Conservation (phyloP, 1,140 invertebrate genomes). For the Atopsyche davidsoni region DNA sequence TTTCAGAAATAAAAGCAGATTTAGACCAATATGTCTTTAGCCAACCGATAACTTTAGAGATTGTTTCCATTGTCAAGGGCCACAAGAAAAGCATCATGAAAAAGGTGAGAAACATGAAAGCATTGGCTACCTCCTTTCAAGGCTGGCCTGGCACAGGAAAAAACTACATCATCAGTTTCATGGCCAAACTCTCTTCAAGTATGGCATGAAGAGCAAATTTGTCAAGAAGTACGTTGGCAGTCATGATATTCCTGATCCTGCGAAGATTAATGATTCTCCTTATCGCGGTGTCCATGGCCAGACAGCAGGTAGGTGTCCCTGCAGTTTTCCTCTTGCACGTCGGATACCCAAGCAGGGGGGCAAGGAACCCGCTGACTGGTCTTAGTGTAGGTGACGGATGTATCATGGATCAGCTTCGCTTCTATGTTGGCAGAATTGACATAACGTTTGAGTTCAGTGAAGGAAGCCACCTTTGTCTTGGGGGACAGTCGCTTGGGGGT, state of each 20-base stretch:
- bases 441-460: too few relatives aligned
- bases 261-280: conserved; percentile 30
- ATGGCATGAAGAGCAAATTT: conserved; percentile 70
- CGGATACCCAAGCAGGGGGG: not conserved
- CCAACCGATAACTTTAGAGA: conserved; percentile 17
- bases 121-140: conserved; percentile 70
- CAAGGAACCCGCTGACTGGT: not conserved
- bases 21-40: conserved; percentile 12
- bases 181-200: conserved; percentile 69
- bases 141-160: conserved; percentile 81
- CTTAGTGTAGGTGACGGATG: not conserved
- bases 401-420: not conserved
- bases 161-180: conserved; percentile 77
- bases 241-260: conserved; percentile 62
- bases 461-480: too few relatives aligned
- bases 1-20: conserved; percentile 6
- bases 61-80: conserved; percentile 9
- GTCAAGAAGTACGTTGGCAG: conserved; percentile 78
- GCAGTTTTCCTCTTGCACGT: not conserved
- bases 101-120: conserved; percentile 43
- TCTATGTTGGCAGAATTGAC: too few relatives aligned
- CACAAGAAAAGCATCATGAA: conserved; percentile 3
- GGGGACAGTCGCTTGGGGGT: too few relatives aligned
- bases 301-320: conserved; percentile 16
- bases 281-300: conserved; percentile 2